A percentile compares a stretch with the other conserved stretches of the same genome.
Conservation (phyloP, 1,140 invertebrate species). For the Drosophila yakuba region DNA sequence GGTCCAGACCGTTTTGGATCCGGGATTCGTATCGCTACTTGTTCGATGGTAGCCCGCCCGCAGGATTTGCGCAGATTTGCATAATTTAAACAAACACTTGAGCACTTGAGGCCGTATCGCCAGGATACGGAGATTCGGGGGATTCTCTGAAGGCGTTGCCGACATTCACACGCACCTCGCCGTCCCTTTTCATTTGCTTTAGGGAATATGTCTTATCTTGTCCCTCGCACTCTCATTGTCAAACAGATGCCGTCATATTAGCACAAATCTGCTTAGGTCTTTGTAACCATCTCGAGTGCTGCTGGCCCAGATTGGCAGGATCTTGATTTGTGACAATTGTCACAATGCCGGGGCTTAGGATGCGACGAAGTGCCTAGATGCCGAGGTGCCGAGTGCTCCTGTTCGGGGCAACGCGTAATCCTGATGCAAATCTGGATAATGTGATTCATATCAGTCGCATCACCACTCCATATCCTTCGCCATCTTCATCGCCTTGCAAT, state of each 20-base stretch:
- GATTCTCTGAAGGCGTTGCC: conserved; percentile 57
- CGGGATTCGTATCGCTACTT: conserved; percentile 40
- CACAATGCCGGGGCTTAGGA: conserved; percentile 54
- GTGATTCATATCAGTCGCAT: conserved; percentile 64
- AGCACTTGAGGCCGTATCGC: conserved; percentile 48
- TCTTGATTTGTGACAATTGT: conserved; percentile 73
- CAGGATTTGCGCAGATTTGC: conserved; percentile 74
- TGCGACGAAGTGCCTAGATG: conserved; percentile 27
- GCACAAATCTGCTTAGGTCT: conserved; percentile 80
- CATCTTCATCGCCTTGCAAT: conserved; percentile 30
- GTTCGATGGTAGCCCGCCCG: conserved; percentile 50
- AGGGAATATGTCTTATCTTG: neutral
- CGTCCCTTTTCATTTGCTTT: conserved; percentile 5
- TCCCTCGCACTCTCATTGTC: conserved; percentile 47
- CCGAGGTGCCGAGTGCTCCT: conserved; percentile 35
- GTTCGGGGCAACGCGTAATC: conserved; percentile 61
- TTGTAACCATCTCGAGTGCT: conserved; percentile 65
- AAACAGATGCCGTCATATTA: conserved; percentile 79
- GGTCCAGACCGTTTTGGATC: conserved; percentile 26
- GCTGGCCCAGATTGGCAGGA: conserved; percentile 55
- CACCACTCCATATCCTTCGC: conserved; percentile 1
- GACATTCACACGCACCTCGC: conserved; percentile 65
- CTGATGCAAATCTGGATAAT: conserved; percentile 76
- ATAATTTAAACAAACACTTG: conserved; percentile 75
- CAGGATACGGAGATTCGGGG: conserved; percentile 8